Evolutionary conservation across 2,113 vertebrate species (phyloP), one percentile per base, ranked within the genome.

Genomic region (Brachionichthys hirsutus): DNA sequence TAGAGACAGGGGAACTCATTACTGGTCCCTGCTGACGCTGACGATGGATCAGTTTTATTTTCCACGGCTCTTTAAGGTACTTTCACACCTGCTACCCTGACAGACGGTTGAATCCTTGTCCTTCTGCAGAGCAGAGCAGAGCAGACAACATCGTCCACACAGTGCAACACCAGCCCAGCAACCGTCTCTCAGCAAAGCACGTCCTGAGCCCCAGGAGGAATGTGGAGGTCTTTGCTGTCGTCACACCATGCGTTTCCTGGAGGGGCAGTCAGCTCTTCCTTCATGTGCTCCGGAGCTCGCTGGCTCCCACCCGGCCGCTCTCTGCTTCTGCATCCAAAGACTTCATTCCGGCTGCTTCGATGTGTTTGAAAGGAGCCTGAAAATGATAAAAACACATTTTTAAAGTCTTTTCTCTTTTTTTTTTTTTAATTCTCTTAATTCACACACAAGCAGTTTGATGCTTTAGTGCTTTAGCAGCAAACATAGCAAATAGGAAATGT

Each of bases 121-220:
- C 70, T 73, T 58, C 73, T 67, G 79, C 85, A 88, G 81, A 75
- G 81, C 64, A 36, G 62, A 87, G 75, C 80, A 81, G 73, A 79
- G 84, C 24, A 30, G 24, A 30, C 24, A 8, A 6, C 84, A 85
- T 86, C 89, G n/a, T n/a, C 83, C 85, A 73, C 51, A 83, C 88
- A 87, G 83, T n/a, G 84, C 85, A 89, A 84, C 89, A 73, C 75
- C 78, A 78, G 87, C 85, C 86, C 78, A 72, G 82, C 76, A 81
- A 78, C 89, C 85, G 87, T 90, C 89, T 84, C 90, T 85, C 89
- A 92, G 90, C 90, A 90, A 90, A 88, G 55, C 77, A 81, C 80
- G 85, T 92, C 88, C 85, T 82, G 75, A 72, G 80, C 89, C 90
- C 89, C 89, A 81, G 85, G 88, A 89, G 90, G 86, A 86, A 90